Evolutionary conservation across 2,888 invertebrate genomes (phyloP).

Genomic region (Drosophila parthenogenetica): DNA sequence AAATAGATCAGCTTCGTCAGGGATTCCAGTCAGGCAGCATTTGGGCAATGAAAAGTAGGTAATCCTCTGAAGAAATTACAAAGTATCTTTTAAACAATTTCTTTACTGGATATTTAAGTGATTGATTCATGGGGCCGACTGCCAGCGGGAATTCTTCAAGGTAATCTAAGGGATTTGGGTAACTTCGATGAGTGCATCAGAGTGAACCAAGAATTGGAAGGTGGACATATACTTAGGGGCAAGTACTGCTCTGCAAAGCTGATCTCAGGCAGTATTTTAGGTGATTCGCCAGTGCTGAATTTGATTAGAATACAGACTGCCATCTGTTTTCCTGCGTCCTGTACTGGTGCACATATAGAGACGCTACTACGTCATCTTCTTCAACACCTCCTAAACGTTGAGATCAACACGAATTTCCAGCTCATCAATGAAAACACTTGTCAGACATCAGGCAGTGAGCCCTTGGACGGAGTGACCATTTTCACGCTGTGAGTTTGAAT

Average conservation of each 20-base stretch:
- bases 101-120: slow-evolving; percentile 66
- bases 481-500: slow-evolving; percentile 69
- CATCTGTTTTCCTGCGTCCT: slow-evolving; percentile 71
- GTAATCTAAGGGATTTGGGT: slow-evolving; percentile 83
- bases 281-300: not conserved
- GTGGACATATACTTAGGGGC: slow-evolving; percentile 27
- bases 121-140: slow-evolving; percentile 84
- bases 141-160: slow-evolving; percentile 83
- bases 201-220: slow-evolving; percentile 9
- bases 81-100: no score
- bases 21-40: no score
- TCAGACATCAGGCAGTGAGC: slow-evolving; percentile 23
- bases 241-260: slow-evolving; percentile 48
- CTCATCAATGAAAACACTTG: slow-evolving; percentile 35
- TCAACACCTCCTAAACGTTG: no score
- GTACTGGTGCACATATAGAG: slow-evolving; percentile 49
- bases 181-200: slow-evolving; percentile 84
- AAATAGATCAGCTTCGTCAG: no score
- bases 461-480: slow-evolving; percentile 61
- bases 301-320: slow-evolving; percentile 33
- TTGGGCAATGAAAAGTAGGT: no score
- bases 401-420: not conserved
- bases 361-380: slow-evolving; percentile 22
- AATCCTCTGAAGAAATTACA: no score
- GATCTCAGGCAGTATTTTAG: slow-evolving; percentile 5